Evolutionary conservation across 2,113 vertebrate species (phyloP), one percentile per base, ranked within the genome.

Genomic region (Megaceryle maxima): DNA sequence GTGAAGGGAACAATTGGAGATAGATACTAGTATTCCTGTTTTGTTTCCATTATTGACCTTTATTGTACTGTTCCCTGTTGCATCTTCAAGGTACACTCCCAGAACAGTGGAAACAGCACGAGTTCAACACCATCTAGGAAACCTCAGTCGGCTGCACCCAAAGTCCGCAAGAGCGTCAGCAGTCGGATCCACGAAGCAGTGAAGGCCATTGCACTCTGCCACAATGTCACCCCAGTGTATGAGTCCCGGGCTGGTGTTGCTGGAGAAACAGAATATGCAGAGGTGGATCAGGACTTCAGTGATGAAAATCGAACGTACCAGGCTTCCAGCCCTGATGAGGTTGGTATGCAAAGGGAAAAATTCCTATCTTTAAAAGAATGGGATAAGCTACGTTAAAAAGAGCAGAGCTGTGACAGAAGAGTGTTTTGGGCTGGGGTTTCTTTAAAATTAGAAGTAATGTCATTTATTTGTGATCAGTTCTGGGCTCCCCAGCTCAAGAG

Each of bases 291-390:
- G 97, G 99, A 99, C 97, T 99, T 99, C 97, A 99, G 98, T 0
- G 99, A 99, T 16, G 98, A 99, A 95, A 99, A 99, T 96, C 98
- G 99, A 76, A 98, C 99, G 26, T 99, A 99, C 97, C 99, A 99
- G 97, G 99, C 99, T 55, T 99, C 99, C 94, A 99, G 99, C 90
- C 99, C 99, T 0, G 99, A 99, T 31, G 99, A 99, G 99, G 99
- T 99, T 88, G 96, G 96, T 91, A 4, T 56, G 31, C 39, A n/a
- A 63, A 50, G 60, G 16, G 67, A 25, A 51, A 60, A 74, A 18
- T 9, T 26, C 31, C 0, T 53, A 11, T 20, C 9, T 39, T 10
- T 0, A 31, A 14, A 92, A 83, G 13, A 62, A 37, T 0, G 1
- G 41, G 9, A 7, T 62, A 72, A 73, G 19, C 16, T 15, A 56